Evolutionary conservation across 2,797 vertebrate genomes (phyloP).

Genomic region (Pampus argenteus): DNA sequence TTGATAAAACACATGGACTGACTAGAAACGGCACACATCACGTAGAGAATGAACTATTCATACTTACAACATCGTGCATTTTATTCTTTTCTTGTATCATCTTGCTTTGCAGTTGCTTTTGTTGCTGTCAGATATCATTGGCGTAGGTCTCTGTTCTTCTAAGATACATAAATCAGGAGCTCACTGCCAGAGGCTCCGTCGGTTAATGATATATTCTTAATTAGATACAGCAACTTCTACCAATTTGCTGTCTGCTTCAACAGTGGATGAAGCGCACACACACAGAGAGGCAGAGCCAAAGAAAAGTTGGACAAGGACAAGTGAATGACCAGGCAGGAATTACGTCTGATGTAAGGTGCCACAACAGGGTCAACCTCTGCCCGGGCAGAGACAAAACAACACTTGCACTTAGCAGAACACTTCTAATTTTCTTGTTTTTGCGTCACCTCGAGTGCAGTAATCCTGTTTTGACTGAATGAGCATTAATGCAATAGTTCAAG

Average conservation of each 20-base stretch:
- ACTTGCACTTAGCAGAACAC: conserved; percentile 30
- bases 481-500: conserved; percentile 44
- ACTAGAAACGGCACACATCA: conserved; percentile 4
- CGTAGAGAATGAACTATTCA: conserved; percentile 18
- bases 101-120: conserved; percentile 32
- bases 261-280: conserved; percentile 59
- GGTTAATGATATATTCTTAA: conserved; percentile 80
- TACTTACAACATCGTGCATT: conserved; percentile 24
- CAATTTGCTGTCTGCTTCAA: conserved; percentile 75
- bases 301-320: conserved; percentile 37
- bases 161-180: conserved; percentile 66
- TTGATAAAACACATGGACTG: background rate
- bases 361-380: conserved; percentile 44
- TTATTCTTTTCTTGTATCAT: conserved; percentile 45
- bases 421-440: conserved; percentile 64
- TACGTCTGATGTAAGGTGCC: conserved; percentile 43
- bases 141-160: conserved; percentile 49
- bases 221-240: conserved; percentile 77
- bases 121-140: conserved; percentile 53
- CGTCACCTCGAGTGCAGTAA: conserved; percentile 55
- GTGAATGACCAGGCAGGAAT: conserved; percentile 22
- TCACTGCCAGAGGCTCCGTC: conserved; percentile 65
- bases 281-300: conserved; percentile 43
- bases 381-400: conserved; percentile 24
- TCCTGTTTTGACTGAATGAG: conserved; percentile 55